Conservation (phyloP, 2,113 vertebrate species). For the Pseudopodoces humilis region DNA sequence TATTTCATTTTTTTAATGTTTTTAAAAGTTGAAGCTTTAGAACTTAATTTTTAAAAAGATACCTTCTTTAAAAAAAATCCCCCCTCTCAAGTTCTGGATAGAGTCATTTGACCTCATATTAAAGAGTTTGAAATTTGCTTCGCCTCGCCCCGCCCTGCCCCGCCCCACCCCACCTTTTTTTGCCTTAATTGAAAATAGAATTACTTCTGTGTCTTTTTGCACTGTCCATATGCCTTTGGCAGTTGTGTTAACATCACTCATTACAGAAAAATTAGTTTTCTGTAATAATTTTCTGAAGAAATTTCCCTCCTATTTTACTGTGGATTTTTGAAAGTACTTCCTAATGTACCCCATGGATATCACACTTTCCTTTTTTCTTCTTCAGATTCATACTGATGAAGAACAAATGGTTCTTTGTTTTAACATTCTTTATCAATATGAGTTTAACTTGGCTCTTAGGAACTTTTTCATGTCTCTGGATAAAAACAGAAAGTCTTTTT, state of each 20-base stretch:
- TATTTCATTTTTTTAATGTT: not conserved
- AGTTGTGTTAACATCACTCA: not conserved
- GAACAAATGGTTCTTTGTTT: slow-evolving; percentile 11
- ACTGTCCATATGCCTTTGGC: not conserved
- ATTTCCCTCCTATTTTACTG: not conserved
- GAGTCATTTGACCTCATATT: not conserved
- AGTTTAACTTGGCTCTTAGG: not conserved
- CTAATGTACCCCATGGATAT: not conserved
- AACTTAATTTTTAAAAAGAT: not conserved
- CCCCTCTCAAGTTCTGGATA: not conserved
- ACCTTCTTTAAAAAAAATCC: not conserved
- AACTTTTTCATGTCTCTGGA: not conserved
- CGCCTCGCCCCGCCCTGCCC: no score
- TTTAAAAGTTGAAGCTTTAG: not conserved
- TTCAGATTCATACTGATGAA: not conserved
- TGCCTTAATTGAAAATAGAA: not conserved
- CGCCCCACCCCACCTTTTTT: no score
- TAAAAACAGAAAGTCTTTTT: not conserved
- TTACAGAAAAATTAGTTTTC: not conserved
- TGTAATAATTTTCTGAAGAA: not conserved
- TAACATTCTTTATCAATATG: not conserved
- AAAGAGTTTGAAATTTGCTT: not conserved
- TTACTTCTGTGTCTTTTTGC: not conserved
- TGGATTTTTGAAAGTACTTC: not conserved
- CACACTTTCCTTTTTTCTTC: not conserved